Evolutionary conservation across 1,140 invertebrate species (phyloP).

Genomic region (Ips nitidus): DNA sequence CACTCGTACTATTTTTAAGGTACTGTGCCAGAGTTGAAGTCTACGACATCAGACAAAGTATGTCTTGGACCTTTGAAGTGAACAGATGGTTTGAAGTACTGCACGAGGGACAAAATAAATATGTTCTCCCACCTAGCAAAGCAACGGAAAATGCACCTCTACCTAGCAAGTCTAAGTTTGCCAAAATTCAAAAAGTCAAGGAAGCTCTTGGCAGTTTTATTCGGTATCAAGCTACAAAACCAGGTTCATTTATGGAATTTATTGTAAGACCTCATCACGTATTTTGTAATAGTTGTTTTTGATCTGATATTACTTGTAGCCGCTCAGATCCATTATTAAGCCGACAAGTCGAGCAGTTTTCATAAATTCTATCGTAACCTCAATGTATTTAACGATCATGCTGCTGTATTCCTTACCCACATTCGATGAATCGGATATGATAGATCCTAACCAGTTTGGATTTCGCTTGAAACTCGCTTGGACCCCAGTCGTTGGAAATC

Average conservation of each 20-base stretch:
- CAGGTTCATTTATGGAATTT: conserved; percentile 27
- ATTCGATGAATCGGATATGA: conserved; percentile 32
- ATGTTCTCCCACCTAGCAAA: conserved; percentile 8
- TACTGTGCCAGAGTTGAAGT: conserved; percentile 37
- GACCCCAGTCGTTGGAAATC: conserved; percentile 21
- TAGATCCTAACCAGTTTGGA: conserved; percentile 23
- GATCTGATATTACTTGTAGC: too few relatives aligned
- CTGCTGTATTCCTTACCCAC: conserved; percentile 30
- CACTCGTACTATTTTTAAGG: conserved; percentile 23
- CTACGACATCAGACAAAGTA: conserved; percentile 36
- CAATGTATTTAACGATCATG: conserved; percentile 30
- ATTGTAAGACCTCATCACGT: not conserved
- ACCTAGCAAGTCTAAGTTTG: too few relatives aligned
- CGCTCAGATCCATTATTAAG: conserved; percentile 19
- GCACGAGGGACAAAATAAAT: not conserved
- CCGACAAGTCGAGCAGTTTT: conserved; percentile 30
- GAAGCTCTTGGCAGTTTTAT: too few relatives aligned
- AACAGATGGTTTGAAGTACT: conserved; percentile 28
- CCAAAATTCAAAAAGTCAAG: too few relatives aligned
- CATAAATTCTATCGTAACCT: conserved; percentile 34
- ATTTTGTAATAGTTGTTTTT: not conserved
- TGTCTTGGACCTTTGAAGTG: conserved; percentile 37
- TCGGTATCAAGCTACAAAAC: not conserved
- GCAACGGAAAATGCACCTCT: not conserved
- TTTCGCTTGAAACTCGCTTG: conserved; percentile 26